Conservation (phyloP, 2,888 invertebrate species). For the Cylindroiulus punctatus region DNA sequence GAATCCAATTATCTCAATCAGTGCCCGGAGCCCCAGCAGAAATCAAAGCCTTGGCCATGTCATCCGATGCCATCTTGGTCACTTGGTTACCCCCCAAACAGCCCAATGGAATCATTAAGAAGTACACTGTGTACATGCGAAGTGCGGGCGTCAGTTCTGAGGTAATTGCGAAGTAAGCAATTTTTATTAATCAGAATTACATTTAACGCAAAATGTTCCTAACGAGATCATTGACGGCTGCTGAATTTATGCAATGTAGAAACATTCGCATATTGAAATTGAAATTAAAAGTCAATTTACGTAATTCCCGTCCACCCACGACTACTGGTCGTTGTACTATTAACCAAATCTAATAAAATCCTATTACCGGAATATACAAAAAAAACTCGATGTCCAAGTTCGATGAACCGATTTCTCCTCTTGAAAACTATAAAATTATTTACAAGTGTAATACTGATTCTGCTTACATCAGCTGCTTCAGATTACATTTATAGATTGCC, state of each 20-base stretch:
- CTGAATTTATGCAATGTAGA: not conserved
- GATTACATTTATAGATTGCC: not conserved
- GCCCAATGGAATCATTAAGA: slow-evolving; percentile 80
- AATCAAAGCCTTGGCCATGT: slow-evolving; percentile 81
- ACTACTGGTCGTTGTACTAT: no score
- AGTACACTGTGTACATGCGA: slow-evolving; percentile 71
- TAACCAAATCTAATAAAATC: no score
- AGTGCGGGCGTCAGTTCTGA: slow-evolving; percentile 58
- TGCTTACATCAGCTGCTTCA: not conserved
- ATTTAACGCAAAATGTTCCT: not conserved
- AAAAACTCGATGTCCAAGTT: no score
- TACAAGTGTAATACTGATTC: not conserved
- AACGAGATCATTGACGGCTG: not conserved
- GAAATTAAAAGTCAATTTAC: no score
- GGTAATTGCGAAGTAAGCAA: slow-evolving; percentile 58
- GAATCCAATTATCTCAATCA: slow-evolving; percentile 64
- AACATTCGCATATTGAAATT: no score
- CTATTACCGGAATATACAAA: no score
- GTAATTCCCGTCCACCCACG: no score
- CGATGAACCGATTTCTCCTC: not conserved
- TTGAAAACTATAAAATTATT: not conserved
- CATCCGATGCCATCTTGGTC: slow-evolving; percentile 78
- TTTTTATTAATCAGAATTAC: slow-evolving; percentile 40
- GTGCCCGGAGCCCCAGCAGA: slow-evolving; percentile 82
- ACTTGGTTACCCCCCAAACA: slow-evolving; percentile 81